Evolutionary conservation across 2,888 invertebrate species (phyloP), one percentile per base, ranked within the genome.

Genomic region (Branchipolynoe longqiensis): DNA sequence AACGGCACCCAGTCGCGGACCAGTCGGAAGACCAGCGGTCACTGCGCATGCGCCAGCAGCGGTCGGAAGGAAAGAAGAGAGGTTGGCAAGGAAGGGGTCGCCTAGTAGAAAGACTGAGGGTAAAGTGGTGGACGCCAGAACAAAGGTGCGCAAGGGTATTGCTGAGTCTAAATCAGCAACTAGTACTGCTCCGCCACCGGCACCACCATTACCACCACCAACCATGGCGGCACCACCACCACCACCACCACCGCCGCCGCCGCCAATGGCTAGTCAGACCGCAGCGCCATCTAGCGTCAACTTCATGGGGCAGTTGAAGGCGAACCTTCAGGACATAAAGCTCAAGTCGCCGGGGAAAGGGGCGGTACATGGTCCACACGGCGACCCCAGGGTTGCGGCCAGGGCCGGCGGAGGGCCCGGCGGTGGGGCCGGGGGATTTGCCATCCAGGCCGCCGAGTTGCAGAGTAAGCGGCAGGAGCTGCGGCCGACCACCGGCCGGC

Each of bases 381-480:
- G n/a, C n/a, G n/a, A n/a, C n/a, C 31, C 62, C 1, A 0, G 28
- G 12, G 18, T 31, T 4, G 12, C 25, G 3, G 31, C 28, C 25
- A 31, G 18, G 73, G 25, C 73, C 33, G 40, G 31, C 22, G 58
- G 14, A 38, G 38, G 4, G 36, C 33, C n/a, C 6, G 14, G n/a
- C 1, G 38, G 38, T 69, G 64, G 31, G 8, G 25, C 64, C 18
- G 41, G 25, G 25, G 41, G 36, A 22, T 78, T 83, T 28, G 33
- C 59, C 31, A 36, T 92, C n/a, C 89, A 90, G 56, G 89, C 91
- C 0, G 62, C 90, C 28, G 89, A 90, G 40, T 86, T 92, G 82
- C 59, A 87, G 38, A 88, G 88, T 62, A 91, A 92, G 86, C 90
- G 89, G 82, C 88, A 88, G 33, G 86, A 89, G 58, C 87, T 92